Evolutionary conservation across 2,888 invertebrate species (phyloP), one percentile per base, ranked within the genome.

Genomic region (Pollenia labialis): DNA sequence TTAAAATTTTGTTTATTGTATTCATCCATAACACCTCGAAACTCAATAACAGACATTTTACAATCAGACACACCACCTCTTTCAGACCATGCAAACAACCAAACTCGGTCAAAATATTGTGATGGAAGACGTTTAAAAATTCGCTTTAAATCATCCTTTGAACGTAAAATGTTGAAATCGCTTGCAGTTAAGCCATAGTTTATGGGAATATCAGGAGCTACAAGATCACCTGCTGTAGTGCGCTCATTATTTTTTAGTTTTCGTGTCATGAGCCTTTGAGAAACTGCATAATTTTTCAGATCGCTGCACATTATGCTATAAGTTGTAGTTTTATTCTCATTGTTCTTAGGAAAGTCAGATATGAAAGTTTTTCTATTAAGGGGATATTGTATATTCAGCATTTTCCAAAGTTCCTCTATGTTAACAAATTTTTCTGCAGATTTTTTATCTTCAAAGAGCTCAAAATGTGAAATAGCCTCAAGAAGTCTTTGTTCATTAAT

Each of bases 221-320:
- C 72, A 0, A 92, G 86, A 64, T 91, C 90, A 80, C 89, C 91
- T 0, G 88, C 89, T 2, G 85, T 86, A 0, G 89, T 90, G 10
- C 32, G 50, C 2, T 83, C 87, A 11, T 89, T 87, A 4, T 88
- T 77, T 4, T 8, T 64, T 16, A 18, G 69, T 71, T 74, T 56
- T 4, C 1, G 74, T n/a, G 60, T 0, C 1, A 50, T 9, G 8
- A 12, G 7, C 79, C 46, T 18, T 18, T 84, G 54, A 23, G 58
- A 40, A 48, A 40, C 54, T 8, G 88, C 81, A 6, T 81, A 54
- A 64, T 90, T 92, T 0, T 66, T 4, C 0, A 85, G 86, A 88
- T 92, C 92, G 8, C 87, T 66, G 81, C 90, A 92, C 40, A 92
- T 58, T 11, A 88, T 40, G 0, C 91, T 89, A 86, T 92, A 92